Percentiles rank a stretch among this genome's conserved stretches.
Evolutionary conservation across 2,797 vertebrate species (phyloP).

Genomic region (Fistularia tabacaria): DNA sequence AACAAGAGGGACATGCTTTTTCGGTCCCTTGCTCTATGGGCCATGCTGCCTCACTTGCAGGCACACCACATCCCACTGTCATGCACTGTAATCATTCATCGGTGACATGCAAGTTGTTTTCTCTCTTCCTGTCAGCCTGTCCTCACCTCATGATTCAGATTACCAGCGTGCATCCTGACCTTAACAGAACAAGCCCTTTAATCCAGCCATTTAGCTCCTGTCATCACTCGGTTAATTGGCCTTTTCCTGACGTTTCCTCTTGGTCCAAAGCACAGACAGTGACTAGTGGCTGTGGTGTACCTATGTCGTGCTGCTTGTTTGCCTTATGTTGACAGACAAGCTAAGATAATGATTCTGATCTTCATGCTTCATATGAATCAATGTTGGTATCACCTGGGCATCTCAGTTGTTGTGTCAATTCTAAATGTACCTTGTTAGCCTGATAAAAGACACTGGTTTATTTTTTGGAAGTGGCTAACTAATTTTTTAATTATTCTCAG

Average conservation of each 20-base stretch:
- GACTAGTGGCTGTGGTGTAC: conserved; percentile 52
- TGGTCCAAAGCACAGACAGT: conserved; percentile 47
- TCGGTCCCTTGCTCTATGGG: conserved; percentile 1
- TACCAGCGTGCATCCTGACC: conserved; percentile 67
- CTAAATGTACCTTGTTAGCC: no score
- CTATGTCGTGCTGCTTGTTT: conserved; percentile 44
- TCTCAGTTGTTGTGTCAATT: neutral
- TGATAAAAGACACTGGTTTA: neutral
- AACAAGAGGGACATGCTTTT: neutral
- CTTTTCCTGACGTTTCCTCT: conserved; percentile 66
- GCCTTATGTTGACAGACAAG: conserved; percentile 46
- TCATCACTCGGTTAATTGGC: conserved; percentile 72
- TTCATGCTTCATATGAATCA: neutral
- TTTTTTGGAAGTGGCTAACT: neutral
- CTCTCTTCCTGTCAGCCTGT: conserved; percentile 69
- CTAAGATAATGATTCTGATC: conserved; percentile 44
- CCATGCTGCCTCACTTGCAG: conserved; percentile 13
- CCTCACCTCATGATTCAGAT: conserved; percentile 70
- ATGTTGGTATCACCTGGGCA: conserved; percentile 8
- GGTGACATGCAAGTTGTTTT: conserved; percentile 57
- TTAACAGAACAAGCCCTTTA: conserved; percentile 68
- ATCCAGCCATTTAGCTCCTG: conserved; percentile 69
- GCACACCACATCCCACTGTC: conserved; percentile 44
- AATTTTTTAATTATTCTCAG: neutral
- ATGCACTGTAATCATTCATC: conserved; percentile 59